These are phyloP conservation scores for Idaea straminata DNA, from an alignment of 2,888 invertebrate species.

Conservation along the genomic window DNA sequence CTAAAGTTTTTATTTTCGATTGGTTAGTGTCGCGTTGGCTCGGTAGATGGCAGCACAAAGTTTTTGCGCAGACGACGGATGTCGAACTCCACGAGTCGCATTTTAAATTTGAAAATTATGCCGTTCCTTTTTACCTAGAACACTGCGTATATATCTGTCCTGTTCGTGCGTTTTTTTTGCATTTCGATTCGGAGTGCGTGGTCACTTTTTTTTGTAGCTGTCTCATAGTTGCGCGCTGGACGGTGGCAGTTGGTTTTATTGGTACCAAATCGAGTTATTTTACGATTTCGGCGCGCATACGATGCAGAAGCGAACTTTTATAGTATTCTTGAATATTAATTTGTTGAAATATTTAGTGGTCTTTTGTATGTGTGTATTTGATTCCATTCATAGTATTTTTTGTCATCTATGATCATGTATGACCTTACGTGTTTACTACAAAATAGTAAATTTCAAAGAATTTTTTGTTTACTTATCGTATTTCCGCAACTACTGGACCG, in stretches of 20 bases:
- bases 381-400: background rate
- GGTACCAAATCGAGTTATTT: slow-evolving; percentile 30
- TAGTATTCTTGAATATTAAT: background rate
- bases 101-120: slow-evolving; percentile 71
- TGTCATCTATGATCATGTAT: background rate
- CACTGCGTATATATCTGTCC: slow-evolving; percentile 47
- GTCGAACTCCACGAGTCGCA: slow-evolving; percentile 76
- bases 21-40: slow-evolving; percentile 51
- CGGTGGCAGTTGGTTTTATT: slow-evolving; percentile 57
- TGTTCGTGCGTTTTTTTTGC: slow-evolving; percentile 70
- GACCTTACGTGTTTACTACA: background rate
- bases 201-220: slow-evolving; percentile 71
- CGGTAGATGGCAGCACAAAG: slow-evolving; percentile 66
- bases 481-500: too few relatives aligned
- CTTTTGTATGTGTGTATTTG: background rate
- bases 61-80: slow-evolving; percentile 75
- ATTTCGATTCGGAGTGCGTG: slow-evolving; percentile 76
- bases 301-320: slow-evolving; percentile 11
- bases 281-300: slow-evolving; percentile 28
- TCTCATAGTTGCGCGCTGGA: slow-evolving; percentile 57
- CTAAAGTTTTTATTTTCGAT: slow-evolving; percentile 18
- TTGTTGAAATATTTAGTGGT: background rate
- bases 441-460: too few relatives aligned
- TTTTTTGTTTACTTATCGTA: too few relatives aligned
- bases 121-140: slow-evolving; percentile 56